Evolutionary conservation across 2,113 vertebrate species (phyloP).

Genomic region (Poicephalus meyeri): DNA sequence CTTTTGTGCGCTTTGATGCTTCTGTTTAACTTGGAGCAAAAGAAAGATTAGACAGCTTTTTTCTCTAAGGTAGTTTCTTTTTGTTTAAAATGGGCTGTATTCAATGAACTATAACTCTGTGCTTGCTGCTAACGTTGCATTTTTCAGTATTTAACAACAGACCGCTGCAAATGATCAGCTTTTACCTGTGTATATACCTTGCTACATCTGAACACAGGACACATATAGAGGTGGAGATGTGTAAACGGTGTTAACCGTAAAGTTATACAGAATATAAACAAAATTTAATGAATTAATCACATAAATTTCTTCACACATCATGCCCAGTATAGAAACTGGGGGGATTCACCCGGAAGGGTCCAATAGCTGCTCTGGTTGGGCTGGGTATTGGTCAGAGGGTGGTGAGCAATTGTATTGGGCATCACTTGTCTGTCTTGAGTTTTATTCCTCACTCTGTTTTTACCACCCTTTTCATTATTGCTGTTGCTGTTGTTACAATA

Average conservation of each 20-base stretch:
- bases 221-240: accelerated
- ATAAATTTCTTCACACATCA: neutral
- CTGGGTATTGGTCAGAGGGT: neutral
- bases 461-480: neutral
- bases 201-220: neutral
- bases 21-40: too few relatives aligned
- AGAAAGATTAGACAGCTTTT: neutral
- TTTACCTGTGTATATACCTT: neutral
- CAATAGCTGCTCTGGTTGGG: neutral
- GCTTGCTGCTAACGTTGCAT: neutral
- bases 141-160: neutral
- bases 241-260: neutral
- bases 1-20: too few relatives aligned
- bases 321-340: neutral
- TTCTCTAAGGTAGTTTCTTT: neutral
- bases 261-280: neutral
- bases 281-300: neutral
- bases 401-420: neutral
- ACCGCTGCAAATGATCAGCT: neutral
- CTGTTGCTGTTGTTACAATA: neutral
- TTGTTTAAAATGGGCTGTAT: neutral
- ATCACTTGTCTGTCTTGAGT: neutral
- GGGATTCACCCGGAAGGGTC: neutral
- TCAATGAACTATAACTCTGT: neutral
- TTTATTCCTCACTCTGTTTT: neutral